phyloP scores from a whole-genome alignment of 2,113 vertebrate genomes.

The Pelvicachromis taeniatus region DNA sequence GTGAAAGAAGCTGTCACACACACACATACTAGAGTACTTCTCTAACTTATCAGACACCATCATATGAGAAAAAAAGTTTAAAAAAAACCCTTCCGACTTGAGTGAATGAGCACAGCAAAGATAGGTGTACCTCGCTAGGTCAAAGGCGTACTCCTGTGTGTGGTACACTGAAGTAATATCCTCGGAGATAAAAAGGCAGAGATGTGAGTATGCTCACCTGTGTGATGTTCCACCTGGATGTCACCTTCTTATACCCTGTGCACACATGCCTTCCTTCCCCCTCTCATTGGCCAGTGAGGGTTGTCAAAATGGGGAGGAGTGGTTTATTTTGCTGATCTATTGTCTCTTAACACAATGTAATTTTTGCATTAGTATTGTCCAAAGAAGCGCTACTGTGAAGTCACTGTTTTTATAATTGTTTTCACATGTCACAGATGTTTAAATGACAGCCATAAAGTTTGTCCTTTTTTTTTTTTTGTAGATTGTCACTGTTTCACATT shows the following conservation, averaged over 20 bases:
- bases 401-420: not conserved
- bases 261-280: not conserved
- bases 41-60: not conserved
- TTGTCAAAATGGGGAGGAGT: not conserved
- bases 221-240: conserved; percentile 23
- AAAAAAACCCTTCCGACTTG: not conserved
- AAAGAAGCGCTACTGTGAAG: not conserved
- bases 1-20: conserved; percentile 29
- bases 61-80: not conserved
- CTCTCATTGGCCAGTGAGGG: not conserved
- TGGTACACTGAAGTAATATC: not conserved
- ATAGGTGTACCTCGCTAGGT: conserved; percentile 21
- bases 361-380: not conserved
- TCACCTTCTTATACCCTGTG: conserved; percentile 22
- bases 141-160: not conserved
- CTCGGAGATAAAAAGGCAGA: not conserved
- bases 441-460: not conserved
- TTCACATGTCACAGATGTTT: not conserved
- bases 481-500: not conserved
- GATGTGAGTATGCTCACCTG: conserved; percentile 32
- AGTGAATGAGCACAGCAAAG: not conserved
- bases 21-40: not conserved
- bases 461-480: not conserved
- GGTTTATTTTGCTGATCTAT: conserved; percentile 1
- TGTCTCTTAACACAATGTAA: not conserved